These are phyloP conservation scores for Callimorpha dominula DNA, from an alignment of 2,888 invertebrate genomes.

Conservation along the genomic window DNA sequence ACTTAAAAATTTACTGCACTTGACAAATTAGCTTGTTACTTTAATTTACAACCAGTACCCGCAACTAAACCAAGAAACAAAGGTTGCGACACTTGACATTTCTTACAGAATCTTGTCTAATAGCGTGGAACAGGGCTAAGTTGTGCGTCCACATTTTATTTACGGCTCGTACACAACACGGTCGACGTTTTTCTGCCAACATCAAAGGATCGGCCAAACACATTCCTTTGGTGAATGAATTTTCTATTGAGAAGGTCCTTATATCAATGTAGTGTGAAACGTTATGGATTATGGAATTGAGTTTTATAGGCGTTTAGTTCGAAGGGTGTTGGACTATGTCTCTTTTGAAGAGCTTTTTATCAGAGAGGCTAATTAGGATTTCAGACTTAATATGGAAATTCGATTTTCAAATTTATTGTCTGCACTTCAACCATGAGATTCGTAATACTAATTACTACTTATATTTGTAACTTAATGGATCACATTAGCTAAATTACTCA, in stretches of 20 bases:
- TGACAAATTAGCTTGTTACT: neutral
- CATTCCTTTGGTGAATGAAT: constrained; percentile 40
- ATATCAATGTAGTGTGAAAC: constrained; percentile 50
- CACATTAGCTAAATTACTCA: no score
- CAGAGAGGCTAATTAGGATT: neutral
- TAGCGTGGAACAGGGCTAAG: constrained; percentile 66
- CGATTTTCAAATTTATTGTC: no score
- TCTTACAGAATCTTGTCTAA: constrained; percentile 54
- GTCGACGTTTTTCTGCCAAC: constrained; percentile 51
- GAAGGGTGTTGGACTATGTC: constrained; percentile 23
- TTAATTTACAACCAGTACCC: neutral
- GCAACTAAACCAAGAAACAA: neutral
- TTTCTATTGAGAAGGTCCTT: constrained; percentile 46
- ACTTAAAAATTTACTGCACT: neutral
- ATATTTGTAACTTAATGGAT: no score
- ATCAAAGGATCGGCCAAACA: constrained; percentile 47
- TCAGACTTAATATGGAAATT: no score
- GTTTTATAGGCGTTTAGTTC: constrained; percentile 41
- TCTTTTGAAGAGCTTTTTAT: constrained; percentile 13
- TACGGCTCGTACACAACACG: constrained; percentile 58
- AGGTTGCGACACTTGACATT: constrained; percentile 16
- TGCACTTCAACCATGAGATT: no score
- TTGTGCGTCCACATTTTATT: constrained; percentile 69
- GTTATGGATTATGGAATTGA: constrained; percentile 46
- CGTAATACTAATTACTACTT: no score